A percentile compares a stretch with the other conserved stretches of the same genome.
Conservation (phyloP, 2,888 invertebrate genomes). For the Cerastoderma edule region DNA sequence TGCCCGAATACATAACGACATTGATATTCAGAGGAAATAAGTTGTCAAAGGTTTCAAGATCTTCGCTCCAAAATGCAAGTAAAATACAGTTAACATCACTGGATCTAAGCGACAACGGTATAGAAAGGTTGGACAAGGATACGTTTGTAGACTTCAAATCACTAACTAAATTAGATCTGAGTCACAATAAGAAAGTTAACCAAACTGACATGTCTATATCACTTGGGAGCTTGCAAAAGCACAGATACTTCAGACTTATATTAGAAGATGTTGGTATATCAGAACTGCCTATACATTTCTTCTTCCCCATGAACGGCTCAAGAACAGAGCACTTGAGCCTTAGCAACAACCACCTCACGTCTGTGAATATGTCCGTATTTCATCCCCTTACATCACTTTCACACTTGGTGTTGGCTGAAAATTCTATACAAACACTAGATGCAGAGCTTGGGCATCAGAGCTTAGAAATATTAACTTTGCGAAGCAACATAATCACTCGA, state of each 20-base stretch:
- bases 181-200: conserved; percentile 5
- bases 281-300: neutral
- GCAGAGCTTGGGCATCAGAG: conserved; percentile 1
- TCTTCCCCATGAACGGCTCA: conserved; percentile 4
- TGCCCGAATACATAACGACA: conserved; percentile 6
- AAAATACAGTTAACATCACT: neutral
- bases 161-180: neutral
- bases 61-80: neutral
- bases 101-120: conserved; percentile 14
- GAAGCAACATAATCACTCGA: neutral
- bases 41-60: neutral
- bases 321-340: neutral
- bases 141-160: conserved; percentile 12
- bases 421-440: conserved; percentile 8
- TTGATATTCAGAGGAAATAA: conserved; percentile 5
- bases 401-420: neutral
- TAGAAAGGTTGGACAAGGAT: neutral
- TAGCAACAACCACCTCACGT: neutral
- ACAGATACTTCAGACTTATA: neutral
- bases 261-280: neutral
- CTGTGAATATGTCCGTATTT: conserved; percentile 1
- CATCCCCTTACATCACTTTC: neutral
- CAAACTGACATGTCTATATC: neutral
- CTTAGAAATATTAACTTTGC: neutral
- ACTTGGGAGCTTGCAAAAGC: conserved; percentile 13